A percentile compares a stretch with the other conserved stretches of the same genome.
Evolutionary conservation across 2,888 invertebrate genomes (phyloP).

Genomic region (Eudasyphora cyanicolor): DNA sequence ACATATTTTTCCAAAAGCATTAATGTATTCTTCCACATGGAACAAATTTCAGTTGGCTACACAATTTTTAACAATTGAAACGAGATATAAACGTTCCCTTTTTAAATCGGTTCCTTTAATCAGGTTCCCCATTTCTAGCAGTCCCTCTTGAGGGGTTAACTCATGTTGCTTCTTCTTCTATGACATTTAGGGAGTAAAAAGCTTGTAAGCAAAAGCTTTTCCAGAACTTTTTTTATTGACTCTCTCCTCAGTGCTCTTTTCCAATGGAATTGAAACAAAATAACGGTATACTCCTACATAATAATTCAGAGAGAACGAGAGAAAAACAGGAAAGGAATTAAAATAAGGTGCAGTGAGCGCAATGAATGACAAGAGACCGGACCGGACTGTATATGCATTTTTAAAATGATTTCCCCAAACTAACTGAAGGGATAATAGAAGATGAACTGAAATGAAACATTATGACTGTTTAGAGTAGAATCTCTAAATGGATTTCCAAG

Average conservation of each 20-base stretch:
- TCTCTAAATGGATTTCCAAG: neutral
- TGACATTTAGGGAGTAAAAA: neutral
- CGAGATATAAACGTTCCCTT: too few species aligned
- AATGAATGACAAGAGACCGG: neutral
- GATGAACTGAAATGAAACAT: neutral
- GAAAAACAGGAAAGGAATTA: slow-evolving; percentile 18
- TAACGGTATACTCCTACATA: slow-evolving; percentile 52
- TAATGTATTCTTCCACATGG: too few species aligned
- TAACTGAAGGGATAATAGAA: neutral
- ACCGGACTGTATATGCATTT: neutral
- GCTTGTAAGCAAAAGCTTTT: neutral
- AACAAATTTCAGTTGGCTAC: too few species aligned
- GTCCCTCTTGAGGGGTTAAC: too few species aligned
- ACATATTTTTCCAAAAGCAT: too few species aligned
- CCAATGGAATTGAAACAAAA: slow-evolving; percentile 61
- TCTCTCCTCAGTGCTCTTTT: slow-evolving; percentile 34
- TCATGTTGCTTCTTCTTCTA: too few species aligned
- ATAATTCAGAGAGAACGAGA: slow-evolving; percentile 37
- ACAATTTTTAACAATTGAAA: too few species aligned
- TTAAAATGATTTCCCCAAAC: too few species aligned
- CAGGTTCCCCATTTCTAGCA: too few species aligned
- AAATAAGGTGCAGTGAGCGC: slow-evolving; percentile 32
- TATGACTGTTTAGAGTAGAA: neutral
- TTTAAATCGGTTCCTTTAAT: too few species aligned
- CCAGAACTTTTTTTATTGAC: neutral